Conservation (phyloP, 1,140 invertebrate species). For the Trichonephila inaurata region DNA sequence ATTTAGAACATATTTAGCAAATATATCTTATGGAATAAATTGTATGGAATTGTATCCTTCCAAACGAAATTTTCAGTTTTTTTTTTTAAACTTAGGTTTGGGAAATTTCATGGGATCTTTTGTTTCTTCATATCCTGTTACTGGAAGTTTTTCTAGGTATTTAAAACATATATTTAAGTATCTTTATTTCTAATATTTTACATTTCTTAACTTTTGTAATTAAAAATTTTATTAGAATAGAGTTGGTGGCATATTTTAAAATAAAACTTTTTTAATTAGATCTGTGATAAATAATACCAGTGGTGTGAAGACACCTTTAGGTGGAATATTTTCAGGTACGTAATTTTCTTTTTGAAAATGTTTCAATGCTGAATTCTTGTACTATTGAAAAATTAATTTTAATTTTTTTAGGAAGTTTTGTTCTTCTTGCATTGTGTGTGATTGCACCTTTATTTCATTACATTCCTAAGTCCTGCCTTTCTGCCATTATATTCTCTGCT, state of each 20-base stretch:
- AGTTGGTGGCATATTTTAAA: not conserved
- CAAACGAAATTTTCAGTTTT: too few relatives aligned
- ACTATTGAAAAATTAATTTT: not conserved
- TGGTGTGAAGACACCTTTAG: slow-evolving; percentile 93
- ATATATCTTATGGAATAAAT: too few relatives aligned
- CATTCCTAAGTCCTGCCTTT: slow-evolving; percentile 91
- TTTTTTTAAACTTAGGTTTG: slow-evolving; percentile 83
- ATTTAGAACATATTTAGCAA: too few relatives aligned
- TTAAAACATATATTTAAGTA: not conserved
- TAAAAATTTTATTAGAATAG: not conserved
- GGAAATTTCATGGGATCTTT: slow-evolving; percentile 95
- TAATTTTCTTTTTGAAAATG: not conserved
- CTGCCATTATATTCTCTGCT: slow-evolving; percentile 92
- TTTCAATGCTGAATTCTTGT: not conserved
- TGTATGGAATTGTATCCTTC: too few relatives aligned
- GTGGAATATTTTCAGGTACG: slow-evolving; percentile 91
- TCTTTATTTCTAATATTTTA: too few relatives aligned
- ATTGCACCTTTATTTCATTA: slow-evolving; percentile 93
- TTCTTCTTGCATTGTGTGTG: slow-evolving; percentile 89
- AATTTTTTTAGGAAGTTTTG: slow-evolving; percentile 86
- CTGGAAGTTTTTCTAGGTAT: slow-evolving; percentile 87
- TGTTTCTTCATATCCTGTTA: slow-evolving; percentile 94
- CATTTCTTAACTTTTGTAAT: not conserved
- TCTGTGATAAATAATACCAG: slow-evolving; percentile 96
- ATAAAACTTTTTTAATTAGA: slow-evolving; percentile 79